Evolutionary conservation across 1,140 invertebrate species (phyloP).

Genomic region (Drosophila nebulosa): DNA sequence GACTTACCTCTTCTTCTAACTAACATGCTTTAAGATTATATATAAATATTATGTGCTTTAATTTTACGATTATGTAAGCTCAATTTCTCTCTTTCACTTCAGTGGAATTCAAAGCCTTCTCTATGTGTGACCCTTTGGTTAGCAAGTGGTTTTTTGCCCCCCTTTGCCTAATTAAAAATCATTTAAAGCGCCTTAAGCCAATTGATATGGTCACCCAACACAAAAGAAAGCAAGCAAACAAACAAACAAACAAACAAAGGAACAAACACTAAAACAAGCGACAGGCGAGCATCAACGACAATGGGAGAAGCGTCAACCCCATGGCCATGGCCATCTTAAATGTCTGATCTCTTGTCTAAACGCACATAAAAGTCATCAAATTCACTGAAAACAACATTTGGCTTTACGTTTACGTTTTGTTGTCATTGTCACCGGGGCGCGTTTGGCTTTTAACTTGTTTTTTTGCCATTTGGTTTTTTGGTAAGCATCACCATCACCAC

Average conservation of each 20-base stretch:
- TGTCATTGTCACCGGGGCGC: constrained; percentile 65
- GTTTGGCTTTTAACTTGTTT: constrained; percentile 72
- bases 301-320: constrained; percentile 46
- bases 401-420: constrained; percentile 73
- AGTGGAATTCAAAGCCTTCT: neutral
- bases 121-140: neutral
- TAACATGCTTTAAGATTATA: too few species aligned
- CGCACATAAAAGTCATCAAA: constrained; percentile 80
- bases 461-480: neutral
- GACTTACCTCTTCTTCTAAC: too few species aligned
- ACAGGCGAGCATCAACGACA: constrained; percentile 29
- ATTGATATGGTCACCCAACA: constrained; percentile 50
- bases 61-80: too few species aligned
- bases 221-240: constrained; percentile 9
- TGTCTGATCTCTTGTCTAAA: constrained; percentile 75
- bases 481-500: constrained; percentile 6
- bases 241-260: constrained; percentile 10
- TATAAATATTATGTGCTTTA: too few species aligned
- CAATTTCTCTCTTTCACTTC: neutral
- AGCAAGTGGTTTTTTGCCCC: neutral
- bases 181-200: constrained; percentile 73
- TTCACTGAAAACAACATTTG: constrained; percentile 80
- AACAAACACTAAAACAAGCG: constrained; percentile 22
- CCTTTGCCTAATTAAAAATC: constrained; percentile 67
- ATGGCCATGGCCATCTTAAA: constrained; percentile 69